Percentiles rank a stretch among this genome's conserved stretches.
These are phyloP conservation scores for Drosophila lacertosa DNA, from an alignment of 1,140 invertebrate species.

Conservation along the genomic window DNA sequence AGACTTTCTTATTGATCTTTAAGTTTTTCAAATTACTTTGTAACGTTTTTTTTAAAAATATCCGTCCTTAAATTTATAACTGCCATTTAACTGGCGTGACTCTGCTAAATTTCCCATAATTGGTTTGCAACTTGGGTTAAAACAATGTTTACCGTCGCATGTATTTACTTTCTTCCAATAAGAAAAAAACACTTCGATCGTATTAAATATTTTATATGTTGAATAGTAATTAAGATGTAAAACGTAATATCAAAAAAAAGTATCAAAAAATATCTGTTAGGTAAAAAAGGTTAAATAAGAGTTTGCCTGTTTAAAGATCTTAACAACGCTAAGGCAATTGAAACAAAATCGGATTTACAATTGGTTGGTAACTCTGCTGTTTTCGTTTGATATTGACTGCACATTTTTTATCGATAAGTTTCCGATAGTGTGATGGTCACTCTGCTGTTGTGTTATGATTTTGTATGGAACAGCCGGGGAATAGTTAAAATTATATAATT, in stretches of 20 bases:
- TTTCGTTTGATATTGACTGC: neutral
- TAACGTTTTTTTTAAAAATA: constrained; percentile 6
- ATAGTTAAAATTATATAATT: constrained; percentile 38
- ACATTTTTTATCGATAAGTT: constrained; percentile 2
- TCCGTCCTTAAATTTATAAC: constrained; percentile 5
- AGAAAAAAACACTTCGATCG: too few species aligned
- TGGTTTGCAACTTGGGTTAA: constrained; percentile 24
- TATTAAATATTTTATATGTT: too few species aligned
- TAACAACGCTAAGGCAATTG: too few species aligned
- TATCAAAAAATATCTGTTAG: too few species aligned
- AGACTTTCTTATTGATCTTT: neutral
- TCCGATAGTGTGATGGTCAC: constrained; percentile 21
- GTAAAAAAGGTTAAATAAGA: too few species aligned
- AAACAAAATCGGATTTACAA: neutral
- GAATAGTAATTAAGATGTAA: too few species aligned
- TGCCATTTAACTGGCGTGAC: constrained; percentile 16
- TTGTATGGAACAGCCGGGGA: constrained; percentile 26
- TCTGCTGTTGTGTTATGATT: constrained; percentile 33
- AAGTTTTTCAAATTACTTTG: neutral
- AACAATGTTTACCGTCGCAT: neutral
- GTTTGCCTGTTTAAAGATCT: too few species aligned
- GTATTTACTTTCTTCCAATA: too few species aligned
- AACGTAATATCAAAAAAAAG: too few species aligned
- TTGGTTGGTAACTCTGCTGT: neutral
- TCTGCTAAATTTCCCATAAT: constrained; percentile 33